Base-by-base conservation (phyloP, 37 sponge, comb jelly and placozoan species). In the Cliona cf. orientalis region DNA sequence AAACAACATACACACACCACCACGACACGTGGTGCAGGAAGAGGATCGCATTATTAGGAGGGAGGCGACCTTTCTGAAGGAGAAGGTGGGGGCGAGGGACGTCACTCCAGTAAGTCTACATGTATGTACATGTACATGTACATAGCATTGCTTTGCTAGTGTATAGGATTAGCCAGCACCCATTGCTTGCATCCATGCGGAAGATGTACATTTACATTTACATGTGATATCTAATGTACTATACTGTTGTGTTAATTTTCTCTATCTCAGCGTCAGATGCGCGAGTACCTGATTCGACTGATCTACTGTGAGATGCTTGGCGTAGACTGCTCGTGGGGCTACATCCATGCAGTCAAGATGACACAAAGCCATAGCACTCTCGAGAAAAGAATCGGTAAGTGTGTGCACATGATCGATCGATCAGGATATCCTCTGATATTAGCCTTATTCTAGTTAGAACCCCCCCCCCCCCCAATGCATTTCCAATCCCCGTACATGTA, bases 231-330 rank as follows among this genome's bases (percentile, higher is more conserved):
- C n/a, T n/a, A n/a, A n/a, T 61, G 22, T 61, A 31, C 35, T 21
- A 32, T 38, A 66, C 32, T 38, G 35, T 14, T 66, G 66, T 19
- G 9, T 49, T 31, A 5, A 66, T 34, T 21, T 66, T 66, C 36
- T 31, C 3, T 35, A 32, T 6, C 57, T 36, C 73, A 89, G 93
- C 71, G 78, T n/a, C 89, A 87, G 63, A 84, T 86, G 86, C 84
- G 80, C 44, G 97, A 96, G 80, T 80, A 73, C 56, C 78, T 96
- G 64, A 84, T 96, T 29, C 82, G 94, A 1, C 59, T 94, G 83
- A 65, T 96, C 22, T 96, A 95, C 80, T 94, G 91, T 76, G 97
- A 96, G 79, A 95, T 95, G 96, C 67, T 95, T 53, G 96, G 96
- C 34, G 79, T 83, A 31, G 84, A 96, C 29, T 80, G 79, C 23